Conservation (phyloP, 2,888 invertebrate species). For the Epirrhoe alternata region DNA sequence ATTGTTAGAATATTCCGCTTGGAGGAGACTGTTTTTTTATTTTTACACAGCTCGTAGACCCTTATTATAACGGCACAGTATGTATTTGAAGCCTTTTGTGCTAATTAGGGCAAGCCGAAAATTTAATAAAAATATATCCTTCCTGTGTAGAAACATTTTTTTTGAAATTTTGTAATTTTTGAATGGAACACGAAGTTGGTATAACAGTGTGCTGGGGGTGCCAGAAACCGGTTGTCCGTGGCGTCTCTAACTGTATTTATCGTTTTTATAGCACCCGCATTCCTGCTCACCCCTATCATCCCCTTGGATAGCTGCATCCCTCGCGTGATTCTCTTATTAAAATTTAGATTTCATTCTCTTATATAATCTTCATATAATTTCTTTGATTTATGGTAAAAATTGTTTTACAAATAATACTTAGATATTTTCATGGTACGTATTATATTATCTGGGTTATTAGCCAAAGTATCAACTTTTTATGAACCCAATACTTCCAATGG, state of each 20-base stretch:
- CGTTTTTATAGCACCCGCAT: constrained; percentile 75
- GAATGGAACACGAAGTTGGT: constrained; percentile 36
- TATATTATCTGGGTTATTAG: too few species aligned
- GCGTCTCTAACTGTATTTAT: constrained; percentile 76
- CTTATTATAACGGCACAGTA: constrained; percentile 9
- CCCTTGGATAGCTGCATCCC: constrained; percentile 52
- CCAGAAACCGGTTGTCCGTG: constrained; percentile 70
- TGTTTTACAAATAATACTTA: too few species aligned
- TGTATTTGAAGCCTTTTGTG: background rate
- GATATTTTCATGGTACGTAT: too few species aligned
- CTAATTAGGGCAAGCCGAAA: background rate
- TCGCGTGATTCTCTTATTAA: constrained; percentile 45
- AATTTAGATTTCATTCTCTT: constrained; percentile 13
- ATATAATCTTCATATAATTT: background rate
- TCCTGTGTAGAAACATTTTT: background rate
- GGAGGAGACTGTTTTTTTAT: constrained; percentile 49
- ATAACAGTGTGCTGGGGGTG: constrained; percentile 60
- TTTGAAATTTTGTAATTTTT: background rate
- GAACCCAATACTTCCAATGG: too few species aligned
- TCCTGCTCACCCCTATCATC: constrained; percentile 76
- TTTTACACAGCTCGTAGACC: constrained; percentile 35
- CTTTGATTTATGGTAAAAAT: background rate
- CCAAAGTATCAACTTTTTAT: too few species aligned
- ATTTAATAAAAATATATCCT: background rate
- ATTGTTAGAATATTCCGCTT: constrained; percentile 62